A percentile compares a stretch with the other conserved stretches of the same genome.
phyloP scores from a whole-genome alignment of 2,113 vertebrate genomes.

The Ptilonorhynchus violaceus region DNA sequence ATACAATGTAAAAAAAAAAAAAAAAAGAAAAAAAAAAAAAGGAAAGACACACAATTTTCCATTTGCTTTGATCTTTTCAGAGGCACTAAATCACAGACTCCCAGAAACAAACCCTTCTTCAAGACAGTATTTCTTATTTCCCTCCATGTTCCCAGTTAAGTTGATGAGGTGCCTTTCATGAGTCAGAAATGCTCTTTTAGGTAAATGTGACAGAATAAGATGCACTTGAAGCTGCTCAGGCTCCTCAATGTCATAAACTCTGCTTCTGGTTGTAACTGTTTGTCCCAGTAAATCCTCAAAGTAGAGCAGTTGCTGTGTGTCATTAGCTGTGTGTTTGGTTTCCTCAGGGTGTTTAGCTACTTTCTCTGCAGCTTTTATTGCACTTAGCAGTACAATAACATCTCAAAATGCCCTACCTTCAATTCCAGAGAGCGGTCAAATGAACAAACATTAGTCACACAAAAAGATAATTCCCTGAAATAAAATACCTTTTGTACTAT shows the following conservation, averaged over 20 bases:
- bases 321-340: slow-evolving; percentile 22
- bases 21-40: not conserved
- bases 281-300: not conserved
- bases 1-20: not conserved
- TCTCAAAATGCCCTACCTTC: slow-evolving; percentile 22
- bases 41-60: not conserved
- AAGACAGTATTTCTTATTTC: not conserved
- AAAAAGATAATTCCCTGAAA: slow-evolving; percentile 29
- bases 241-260: not conserved
- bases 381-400: slow-evolving; percentile 30
- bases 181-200: not conserved
- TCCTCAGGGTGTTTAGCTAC: slow-evolving; percentile 43
- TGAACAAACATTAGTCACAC: not conserved
- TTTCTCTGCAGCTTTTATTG: slow-evolving; percentile 34
- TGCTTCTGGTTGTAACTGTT: not conserved
- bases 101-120: not conserved
- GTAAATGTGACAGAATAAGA: not conserved
- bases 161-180: not conserved
- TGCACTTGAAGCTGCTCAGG: not conserved
- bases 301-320: not conserved
- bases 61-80: not conserved
- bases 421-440: not conserved
- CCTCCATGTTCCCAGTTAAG: not conserved
- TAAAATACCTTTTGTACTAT: not conserved
- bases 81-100: not conserved